Percentiles rank a stretch among this genome's conserved stretches.
phyloP scores from a whole-genome alignment of 2,797 vertebrate species.

The Erpetoichthys calabaricus region DNA sequence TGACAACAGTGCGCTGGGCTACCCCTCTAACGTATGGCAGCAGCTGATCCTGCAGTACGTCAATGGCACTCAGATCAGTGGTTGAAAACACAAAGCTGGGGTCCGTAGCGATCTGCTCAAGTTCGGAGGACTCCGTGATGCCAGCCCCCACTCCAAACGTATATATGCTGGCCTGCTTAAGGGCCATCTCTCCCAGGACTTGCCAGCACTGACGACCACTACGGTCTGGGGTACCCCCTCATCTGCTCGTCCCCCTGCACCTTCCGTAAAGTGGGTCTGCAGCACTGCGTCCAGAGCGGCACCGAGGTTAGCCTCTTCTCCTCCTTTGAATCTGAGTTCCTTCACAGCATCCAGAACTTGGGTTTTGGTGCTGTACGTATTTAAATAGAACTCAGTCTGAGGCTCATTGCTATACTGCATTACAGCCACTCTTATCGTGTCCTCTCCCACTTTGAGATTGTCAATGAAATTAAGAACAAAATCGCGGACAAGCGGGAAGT shows the following conservation, averaged over 20 bases:
- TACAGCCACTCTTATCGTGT: slow-evolving; percentile 75
- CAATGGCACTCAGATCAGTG: slow-evolving; percentile 61
- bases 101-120: slow-evolving; percentile 75
- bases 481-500: slow-evolving; percentile 77
- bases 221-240: slow-evolving; percentile 78
- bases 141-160: slow-evolving; percentile 61
- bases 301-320: slow-evolving; percentile 71
- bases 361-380: slow-evolving; percentile 64
- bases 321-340: slow-evolving; percentile 60
- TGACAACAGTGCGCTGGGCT: slow-evolving; percentile 68
- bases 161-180: slow-evolving; percentile 72
- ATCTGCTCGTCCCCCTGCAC: slow-evolving; percentile 76
- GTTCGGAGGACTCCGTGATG: slow-evolving; percentile 57
- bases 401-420: slow-evolving; percentile 67
- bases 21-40: slow-evolving; percentile 69
- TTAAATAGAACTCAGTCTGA: slow-evolving; percentile 73
- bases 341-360: slow-evolving; percentile 68
- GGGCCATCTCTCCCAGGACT: slow-evolving; percentile 61
- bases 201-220: slow-evolving; percentile 75
- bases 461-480: slow-evolving; percentile 86
- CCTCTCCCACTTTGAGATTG: slow-evolving; percentile 67
- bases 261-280: slow-evolving; percentile 61
- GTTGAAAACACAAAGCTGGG: slow-evolving; percentile 65
- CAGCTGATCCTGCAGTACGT: slow-evolving; percentile 58
- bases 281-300: slow-evolving; percentile 73